Conservation (phyloP, 2,113 vertebrate genomes). For the Ptilonorhynchus violaceus region DNA sequence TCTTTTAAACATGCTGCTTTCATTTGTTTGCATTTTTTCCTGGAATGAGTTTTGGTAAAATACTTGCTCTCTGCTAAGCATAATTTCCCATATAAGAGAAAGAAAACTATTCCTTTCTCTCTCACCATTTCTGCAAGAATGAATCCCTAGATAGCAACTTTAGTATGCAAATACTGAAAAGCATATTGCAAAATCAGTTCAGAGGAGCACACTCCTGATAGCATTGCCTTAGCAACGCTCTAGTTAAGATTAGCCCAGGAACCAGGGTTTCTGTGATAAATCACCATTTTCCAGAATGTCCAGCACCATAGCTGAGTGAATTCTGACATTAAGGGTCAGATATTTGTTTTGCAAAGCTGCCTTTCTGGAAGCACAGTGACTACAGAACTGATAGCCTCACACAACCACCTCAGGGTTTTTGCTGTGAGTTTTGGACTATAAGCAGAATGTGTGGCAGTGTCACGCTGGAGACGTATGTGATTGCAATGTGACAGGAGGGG, state of each 20-base stretch:
- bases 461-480: neutral
- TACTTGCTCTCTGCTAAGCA: neutral
- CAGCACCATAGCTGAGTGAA: neutral
- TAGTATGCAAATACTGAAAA: constrained; percentile 47
- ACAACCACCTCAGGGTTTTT: neutral
- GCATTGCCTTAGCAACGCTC: constrained; percentile 59
- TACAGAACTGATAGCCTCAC: neutral
- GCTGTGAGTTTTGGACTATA: neutral
- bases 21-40: neutral
- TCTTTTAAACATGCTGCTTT: neutral
- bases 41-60: constrained; percentile 6
- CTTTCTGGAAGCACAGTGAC: neutral
- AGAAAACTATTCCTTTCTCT: neutral
- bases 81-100: neutral
- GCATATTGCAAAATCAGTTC: constrained; percentile 31
- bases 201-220: constrained; percentile 27
- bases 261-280: neutral
- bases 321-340: neutral
- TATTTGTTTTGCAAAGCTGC: neutral
- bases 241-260: constrained; percentile 19
- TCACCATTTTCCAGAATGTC: neutral
- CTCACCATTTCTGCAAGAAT: neutral
- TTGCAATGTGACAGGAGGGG: neutral
- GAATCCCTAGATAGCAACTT: constrained; percentile 8
- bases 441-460: neutral